phyloP scores from a whole-genome alignment of 2,888 invertebrate species.

The Lathronympha strigana region DNA sequence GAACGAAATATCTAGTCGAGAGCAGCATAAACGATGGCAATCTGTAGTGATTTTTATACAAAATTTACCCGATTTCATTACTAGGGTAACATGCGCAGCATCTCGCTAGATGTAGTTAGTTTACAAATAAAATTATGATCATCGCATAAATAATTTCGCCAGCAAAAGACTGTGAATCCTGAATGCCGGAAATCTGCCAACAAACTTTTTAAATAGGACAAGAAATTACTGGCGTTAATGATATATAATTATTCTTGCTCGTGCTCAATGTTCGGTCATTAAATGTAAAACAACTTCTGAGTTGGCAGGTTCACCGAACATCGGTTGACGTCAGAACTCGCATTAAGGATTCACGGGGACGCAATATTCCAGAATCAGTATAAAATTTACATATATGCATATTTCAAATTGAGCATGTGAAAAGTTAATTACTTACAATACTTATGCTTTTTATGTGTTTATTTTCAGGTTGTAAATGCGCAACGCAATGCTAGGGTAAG shows the following conservation, averaged over 20 bases:
- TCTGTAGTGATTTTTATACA: not conserved
- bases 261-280: conserved; percentile 15
- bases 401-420: conserved; percentile 18
- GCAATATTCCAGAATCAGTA: conserved; percentile 64
- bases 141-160: conserved; percentile 53
- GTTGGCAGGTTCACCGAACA: conserved; percentile 23
- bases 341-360: conserved; percentile 82
- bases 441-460: not conserved
- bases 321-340: conserved; percentile 46
- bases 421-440: not conserved
- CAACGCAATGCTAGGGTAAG: no score
- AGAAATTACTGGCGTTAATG: conserved; percentile 27
- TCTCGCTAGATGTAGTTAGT: conserved; percentile 1
- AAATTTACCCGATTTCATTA: not conserved
- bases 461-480: not conserved
- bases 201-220: conserved; percentile 15
- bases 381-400: conserved; percentile 2
- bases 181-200: conserved; percentile 67
- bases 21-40: not conserved
- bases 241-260: conserved; percentile 26
- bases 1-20: not conserved
- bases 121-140: conserved; percentile 17
- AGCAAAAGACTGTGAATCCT: conserved; percentile 79
- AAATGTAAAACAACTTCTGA: conserved; percentile 19
- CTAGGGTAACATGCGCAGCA: conserved; percentile 2